Evolutionary conservation across 2,797 vertebrate genomes (phyloP), one percentile per base, ranked within the genome.

Genomic region (Zenarchopterus dispar): DNA sequence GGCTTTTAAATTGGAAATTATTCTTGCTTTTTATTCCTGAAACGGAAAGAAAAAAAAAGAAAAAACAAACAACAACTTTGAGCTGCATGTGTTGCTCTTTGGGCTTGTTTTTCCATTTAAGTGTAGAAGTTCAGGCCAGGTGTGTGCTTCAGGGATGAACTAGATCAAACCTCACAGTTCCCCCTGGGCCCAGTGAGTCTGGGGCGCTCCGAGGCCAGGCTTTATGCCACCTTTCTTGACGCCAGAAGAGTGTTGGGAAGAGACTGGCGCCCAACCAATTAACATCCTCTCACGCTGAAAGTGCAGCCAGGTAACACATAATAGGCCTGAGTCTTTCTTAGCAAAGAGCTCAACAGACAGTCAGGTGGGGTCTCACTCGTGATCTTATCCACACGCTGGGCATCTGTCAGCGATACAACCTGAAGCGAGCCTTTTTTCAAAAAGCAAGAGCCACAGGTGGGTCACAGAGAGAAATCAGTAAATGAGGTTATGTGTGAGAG

Each of bases 181-280:
- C 68, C 73, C 62, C 50, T 64, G 70, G 84, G 84, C 80, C 75
- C 76, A 72, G 66, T 45, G 74, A 83, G 84, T 70, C 81, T 88
- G 82, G 58, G 84, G 80, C 31, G 15, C 76, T 78, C 39, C 1
- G 63, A 61, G 76, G 68, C 78, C 79, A 83, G 88, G 83, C 86
- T 87, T 77, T 49, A 75, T 86, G 83, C 88, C 88, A 91, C 86
- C 80, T 86, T 79, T 86, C 77, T 78, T 91, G 84, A 85, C 51
- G 78, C 78, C 75, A 73, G 70, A 46, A 67, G 67, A 72, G 58
- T 49, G 67, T 51, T 33, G 36, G 57, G 77, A 72, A 45, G 78
- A 77, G 77, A 82, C 81, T 88, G 88, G 88, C 81, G 85, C 87
- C 85, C 87, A 79, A 26, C 79, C 78, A 90, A 85, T 91, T 90